Percentiles rank a stretch among this genome's conserved stretches.
phyloP scores from a whole-genome alignment of 2,888 invertebrate species.

The Dascillus cervinus region DNA sequence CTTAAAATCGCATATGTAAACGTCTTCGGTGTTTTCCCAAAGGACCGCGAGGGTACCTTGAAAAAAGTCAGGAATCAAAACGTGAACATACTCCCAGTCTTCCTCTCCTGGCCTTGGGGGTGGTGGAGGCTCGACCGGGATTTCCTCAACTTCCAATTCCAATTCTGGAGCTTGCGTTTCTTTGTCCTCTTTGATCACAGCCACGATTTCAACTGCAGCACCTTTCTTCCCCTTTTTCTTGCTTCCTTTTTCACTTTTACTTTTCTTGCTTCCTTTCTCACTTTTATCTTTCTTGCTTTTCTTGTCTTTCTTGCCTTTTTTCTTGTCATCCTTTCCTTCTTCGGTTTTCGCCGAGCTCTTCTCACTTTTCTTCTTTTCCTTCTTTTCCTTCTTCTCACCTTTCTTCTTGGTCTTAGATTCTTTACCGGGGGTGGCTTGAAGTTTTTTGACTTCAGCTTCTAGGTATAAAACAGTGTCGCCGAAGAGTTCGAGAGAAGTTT shows the following conservation, averaged over 20 bases:
- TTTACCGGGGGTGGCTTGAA: constrained; percentile 6
- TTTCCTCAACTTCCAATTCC: constrained; percentile 19
- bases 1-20: constrained; percentile 47
- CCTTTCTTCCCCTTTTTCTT: constrained; percentile 9
- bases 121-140: constrained; percentile 7
- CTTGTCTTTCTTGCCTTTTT: constrained; percentile 17
- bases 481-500: constrained; percentile 40
- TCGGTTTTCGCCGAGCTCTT: constrained; percentile 10
- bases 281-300: constrained; percentile 13
- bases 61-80: constrained; percentile 30
- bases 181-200: constrained; percentile 29
- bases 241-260: constrained; percentile 11
- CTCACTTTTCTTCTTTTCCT: constrained; percentile 7
- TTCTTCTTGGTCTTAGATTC: constrained; percentile 12
- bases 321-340: constrained; percentile 11
- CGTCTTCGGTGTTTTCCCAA: constrained; percentile 42
- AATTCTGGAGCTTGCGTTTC: constrained; percentile 31
- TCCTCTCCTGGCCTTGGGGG: constrained; percentile 30
- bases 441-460: constrained; percentile 16
- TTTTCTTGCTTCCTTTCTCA: constrained; percentile 10
- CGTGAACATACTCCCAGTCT: constrained; percentile 37
- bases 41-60: constrained; percentile 34
- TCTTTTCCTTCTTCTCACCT: constrained; percentile 15
- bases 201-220: constrained; percentile 9
- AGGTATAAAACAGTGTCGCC: constrained; percentile 31